Percentiles rank a stretch among this genome's conserved stretches.
phyloP scores from a whole-genome alignment of 2,797 vertebrate genomes.

The Hybognathus amarus region DNA sequence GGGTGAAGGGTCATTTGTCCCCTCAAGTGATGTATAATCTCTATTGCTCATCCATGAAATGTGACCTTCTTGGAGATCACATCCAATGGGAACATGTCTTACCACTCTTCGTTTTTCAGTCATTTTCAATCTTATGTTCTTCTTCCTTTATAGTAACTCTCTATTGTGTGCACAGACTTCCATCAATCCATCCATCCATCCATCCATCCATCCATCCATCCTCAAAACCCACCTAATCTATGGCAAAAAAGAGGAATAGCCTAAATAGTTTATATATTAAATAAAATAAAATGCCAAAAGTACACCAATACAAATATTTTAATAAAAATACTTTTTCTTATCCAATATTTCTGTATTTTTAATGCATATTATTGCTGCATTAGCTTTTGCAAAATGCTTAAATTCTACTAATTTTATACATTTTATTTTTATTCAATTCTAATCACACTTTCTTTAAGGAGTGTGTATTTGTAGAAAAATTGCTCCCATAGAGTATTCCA shows the following conservation, averaged over 20 bases:
- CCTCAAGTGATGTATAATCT: constrained; percentile 46
- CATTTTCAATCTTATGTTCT: neutral
- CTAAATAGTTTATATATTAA: neutral
- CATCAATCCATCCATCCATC: neutral
- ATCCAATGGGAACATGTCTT: constrained; percentile 26
- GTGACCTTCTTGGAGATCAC: constrained; percentile 53
- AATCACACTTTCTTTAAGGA: neutral
- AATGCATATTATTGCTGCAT: neutral
- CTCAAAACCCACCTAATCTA: neutral
- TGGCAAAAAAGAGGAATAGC: neutral
- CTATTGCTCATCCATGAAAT: constrained; percentile 42
- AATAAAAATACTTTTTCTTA: neutral
- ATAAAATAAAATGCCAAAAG: neutral
- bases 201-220: neutral
- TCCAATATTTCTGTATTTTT: neutral
- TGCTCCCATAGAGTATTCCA: neutral
- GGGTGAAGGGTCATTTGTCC: constrained; percentile 40
- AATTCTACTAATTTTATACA: neutral
- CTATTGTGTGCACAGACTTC: neutral
- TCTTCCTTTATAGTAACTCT: neutral
- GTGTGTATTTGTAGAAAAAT: neutral
- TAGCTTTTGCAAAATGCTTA: neutral
- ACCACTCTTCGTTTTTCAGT: neutral
- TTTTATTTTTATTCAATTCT: neutral
- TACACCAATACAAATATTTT: neutral